These are phyloP conservation scores for Tolypeutes matacus DNA, from an alignment of 2,797 vertebrate genomes.

Conservation along the genomic window DNA sequence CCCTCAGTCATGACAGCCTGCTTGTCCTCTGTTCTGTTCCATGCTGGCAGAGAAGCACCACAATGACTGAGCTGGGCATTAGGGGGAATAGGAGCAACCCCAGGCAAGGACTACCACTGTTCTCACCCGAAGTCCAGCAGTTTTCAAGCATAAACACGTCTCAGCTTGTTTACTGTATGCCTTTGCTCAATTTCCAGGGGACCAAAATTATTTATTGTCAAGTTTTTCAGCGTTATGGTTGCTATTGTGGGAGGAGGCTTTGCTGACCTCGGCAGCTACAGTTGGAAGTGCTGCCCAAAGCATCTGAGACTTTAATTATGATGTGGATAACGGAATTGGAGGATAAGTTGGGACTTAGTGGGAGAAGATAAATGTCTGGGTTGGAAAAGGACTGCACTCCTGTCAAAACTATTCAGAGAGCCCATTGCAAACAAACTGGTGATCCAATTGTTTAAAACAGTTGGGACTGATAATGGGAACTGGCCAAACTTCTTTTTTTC, in stretches of 20 bases:
- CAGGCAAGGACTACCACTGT: not conserved
- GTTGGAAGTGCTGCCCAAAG: slow-evolving; percentile 18
- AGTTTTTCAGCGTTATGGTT: not conserved
- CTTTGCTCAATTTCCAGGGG: slow-evolving; percentile 2
- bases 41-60: not conserved
- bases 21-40: not conserved
- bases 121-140: not conserved
- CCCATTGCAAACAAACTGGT: not conserved
- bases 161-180: not conserved
- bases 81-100: not conserved
- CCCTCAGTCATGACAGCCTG: not conserved
- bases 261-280: not conserved
- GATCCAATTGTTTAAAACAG: not conserved
- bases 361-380: not conserved
- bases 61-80: not conserved
- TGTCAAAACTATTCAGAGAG: not conserved
- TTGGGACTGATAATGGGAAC: not conserved
- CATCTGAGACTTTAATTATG: slow-evolving; percentile 1
- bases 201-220: not conserved
- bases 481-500: not conserved
- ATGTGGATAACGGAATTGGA: not conserved
- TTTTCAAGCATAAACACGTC: not conserved
- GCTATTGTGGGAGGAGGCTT: slow-evolving; percentile 16
- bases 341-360: not conserved
- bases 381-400: not conserved